phyloP scores from a whole-genome alignment of 1,140 invertebrate genomes.

The Tyrophagus putrescentiae region DNA sequence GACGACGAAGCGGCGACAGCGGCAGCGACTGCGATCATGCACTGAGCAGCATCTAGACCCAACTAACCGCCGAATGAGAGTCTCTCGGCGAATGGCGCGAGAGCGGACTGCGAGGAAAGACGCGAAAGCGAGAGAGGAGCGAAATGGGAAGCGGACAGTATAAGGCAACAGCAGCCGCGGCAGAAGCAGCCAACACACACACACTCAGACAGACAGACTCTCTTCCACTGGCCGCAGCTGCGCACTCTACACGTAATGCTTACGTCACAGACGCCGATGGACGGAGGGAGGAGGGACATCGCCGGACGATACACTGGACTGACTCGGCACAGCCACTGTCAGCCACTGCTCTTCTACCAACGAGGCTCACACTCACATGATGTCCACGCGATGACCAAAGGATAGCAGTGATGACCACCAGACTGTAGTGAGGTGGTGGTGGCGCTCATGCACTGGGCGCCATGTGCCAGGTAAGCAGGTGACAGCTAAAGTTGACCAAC shows the following conservation, averaged over 20 bases:
- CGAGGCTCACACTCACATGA: too few relatives aligned
- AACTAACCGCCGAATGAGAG: constrained; percentile 8
- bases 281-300: constrained; percentile 1
- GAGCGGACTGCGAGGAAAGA: constrained; percentile 12
- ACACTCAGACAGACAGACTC: too few relatives aligned
- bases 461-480: too few relatives aligned
- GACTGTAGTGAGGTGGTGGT: too few relatives aligned
- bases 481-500: too few relatives aligned
- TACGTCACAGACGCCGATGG: too few relatives aligned
- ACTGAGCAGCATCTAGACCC: neutral
- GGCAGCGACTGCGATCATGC: neutral
- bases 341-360: too few relatives aligned
- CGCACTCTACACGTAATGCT: neutral
- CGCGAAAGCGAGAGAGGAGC: constrained; percentile 7
- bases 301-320: neutral
- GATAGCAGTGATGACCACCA: too few relatives aligned
- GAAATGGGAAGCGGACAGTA: constrained; percentile 4
- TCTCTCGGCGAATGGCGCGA: constrained; percentile 11
- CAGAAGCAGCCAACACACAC: too few relatives aligned
- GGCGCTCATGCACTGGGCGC: neutral
- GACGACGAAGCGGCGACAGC: neutral
- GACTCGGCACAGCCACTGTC: neutral
- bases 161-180: neutral
- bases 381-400: too few relatives aligned
- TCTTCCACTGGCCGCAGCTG: neutral